Evolutionary conservation across 2,888 invertebrate species (phyloP).

Genomic region (Yponomeuta cagnagella): DNA sequence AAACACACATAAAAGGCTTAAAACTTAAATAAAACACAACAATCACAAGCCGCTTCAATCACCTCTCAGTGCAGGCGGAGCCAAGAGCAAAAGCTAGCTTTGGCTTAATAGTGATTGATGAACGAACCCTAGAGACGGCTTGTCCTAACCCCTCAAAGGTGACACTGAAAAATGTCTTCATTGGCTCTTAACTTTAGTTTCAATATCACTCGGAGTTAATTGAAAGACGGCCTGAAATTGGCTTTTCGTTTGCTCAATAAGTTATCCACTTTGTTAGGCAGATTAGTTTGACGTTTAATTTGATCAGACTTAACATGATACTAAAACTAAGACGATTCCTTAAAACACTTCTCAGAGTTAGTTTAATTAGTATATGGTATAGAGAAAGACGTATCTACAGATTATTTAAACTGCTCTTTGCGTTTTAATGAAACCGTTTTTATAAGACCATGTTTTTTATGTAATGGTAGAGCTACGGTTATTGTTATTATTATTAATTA

Average conservation of each 20-base stretch:
- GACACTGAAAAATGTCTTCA: background rate
- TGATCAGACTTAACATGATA: no score
- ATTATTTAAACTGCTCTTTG: no score
- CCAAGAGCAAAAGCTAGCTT: background rate
- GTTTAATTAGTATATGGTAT: no score
- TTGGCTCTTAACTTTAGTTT: background rate
- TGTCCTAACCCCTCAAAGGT: background rate
- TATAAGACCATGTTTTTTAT: no score
- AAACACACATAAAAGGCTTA: no score
- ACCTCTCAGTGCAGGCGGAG: background rate
- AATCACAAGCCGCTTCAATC: background rate
- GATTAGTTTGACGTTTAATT: background rate
- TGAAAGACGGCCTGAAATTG: background rate
- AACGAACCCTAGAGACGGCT: background rate
- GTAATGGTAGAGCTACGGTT: no score
- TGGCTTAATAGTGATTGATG: background rate
- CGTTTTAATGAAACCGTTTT: no score
- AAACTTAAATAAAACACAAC: no score
- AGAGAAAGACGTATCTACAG: no score
- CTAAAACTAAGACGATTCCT: no score
- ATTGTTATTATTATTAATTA: no score
- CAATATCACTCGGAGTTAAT: background rate
- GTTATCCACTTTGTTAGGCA: background rate
- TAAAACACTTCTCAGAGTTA: no score
- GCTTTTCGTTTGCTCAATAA: background rate